Conservation (phyloP, 2,888 invertebrate species). For the Hemaris fuciformis region DNA sequence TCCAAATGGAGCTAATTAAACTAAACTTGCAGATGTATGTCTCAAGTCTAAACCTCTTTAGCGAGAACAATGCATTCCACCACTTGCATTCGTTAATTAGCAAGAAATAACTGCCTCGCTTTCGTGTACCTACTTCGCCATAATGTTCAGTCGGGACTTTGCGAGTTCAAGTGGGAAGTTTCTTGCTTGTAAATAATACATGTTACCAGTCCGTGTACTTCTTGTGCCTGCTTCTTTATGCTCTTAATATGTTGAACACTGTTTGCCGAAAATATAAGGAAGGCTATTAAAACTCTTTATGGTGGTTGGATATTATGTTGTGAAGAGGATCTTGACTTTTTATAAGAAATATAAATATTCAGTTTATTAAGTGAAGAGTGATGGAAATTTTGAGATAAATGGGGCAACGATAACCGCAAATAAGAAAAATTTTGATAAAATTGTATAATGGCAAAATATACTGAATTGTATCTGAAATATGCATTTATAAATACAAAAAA, state of each 20-base stretch:
- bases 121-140: conserved; percentile 17
- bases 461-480: no score
- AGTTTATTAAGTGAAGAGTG: background rate
- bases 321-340: background rate
- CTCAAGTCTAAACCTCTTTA: conserved; percentile 22
- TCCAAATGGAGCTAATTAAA: conserved; percentile 32
- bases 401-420: no score
- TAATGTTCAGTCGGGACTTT: conserved; percentile 26
- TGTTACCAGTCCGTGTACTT: background rate
- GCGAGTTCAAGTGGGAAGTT: conserved; percentile 28
- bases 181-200: conserved; percentile 22
- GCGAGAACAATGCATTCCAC: conserved; percentile 24
- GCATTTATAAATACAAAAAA: no score
- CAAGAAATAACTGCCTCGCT: conserved; percentile 33
- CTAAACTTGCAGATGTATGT: conserved; percentile 28
- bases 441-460: no score
- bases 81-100: conserved; percentile 38
- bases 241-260: conserved; percentile 3
- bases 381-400: background rate
- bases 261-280: background rate
- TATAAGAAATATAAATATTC: no score
- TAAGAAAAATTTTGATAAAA: no score
- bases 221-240: background rate
- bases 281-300: background rate
- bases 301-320: background rate